Evolutionary conservation across 1,140 invertebrate species (phyloP).

Genomic region (Mycetomoellerius zeteki): DNA sequence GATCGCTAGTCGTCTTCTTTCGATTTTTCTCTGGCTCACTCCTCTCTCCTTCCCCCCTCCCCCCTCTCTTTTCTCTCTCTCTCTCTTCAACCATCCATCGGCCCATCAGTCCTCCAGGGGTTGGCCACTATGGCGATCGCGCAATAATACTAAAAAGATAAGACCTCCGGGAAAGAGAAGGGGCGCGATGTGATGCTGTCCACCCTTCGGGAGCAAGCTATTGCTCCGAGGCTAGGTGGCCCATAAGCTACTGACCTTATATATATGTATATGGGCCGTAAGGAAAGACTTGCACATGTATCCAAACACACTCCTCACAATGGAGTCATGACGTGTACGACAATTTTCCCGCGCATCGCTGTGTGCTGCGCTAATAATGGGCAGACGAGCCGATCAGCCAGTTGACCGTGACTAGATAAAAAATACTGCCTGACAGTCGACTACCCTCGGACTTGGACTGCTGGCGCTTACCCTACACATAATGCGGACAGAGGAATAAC

Average conservation of each 20-base stretch:
- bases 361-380: slow-evolving; percentile 87
- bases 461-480: slow-evolving; percentile 13
- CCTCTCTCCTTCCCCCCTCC: slow-evolving; percentile 1
- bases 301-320: slow-evolving; percentile 60
- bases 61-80: neutral
- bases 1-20: slow-evolving; percentile 48
- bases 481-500: slow-evolving; percentile 65
- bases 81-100: slow-evolving; percentile 28
- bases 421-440: slow-evolving; percentile 84
- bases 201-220: slow-evolving; percentile 82
- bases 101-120: slow-evolving; percentile 54
- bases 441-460: slow-evolving; percentile 38
- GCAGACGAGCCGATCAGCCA: slow-evolving; percentile 85
- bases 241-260: slow-evolving; percentile 82
- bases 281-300: slow-evolving; percentile 41
- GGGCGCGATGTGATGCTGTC: slow-evolving; percentile 64
- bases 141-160: slow-evolving; percentile 87
- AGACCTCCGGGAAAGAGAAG: slow-evolving; percentile 78
- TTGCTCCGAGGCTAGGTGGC: slow-evolving; percentile 80
- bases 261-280: slow-evolving; percentile 74
- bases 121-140: slow-evolving; percentile 80
- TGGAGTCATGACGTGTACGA: slow-evolving; percentile 41
- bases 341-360: slow-evolving; percentile 45
- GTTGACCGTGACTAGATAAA: slow-evolving; percentile 88
- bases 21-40: neutral